Percentiles rank a stretch among this genome's conserved stretches.
phyloP scores from a whole-genome alignment of 2,888 invertebrate species.

The Aethes cnicana region DNA sequence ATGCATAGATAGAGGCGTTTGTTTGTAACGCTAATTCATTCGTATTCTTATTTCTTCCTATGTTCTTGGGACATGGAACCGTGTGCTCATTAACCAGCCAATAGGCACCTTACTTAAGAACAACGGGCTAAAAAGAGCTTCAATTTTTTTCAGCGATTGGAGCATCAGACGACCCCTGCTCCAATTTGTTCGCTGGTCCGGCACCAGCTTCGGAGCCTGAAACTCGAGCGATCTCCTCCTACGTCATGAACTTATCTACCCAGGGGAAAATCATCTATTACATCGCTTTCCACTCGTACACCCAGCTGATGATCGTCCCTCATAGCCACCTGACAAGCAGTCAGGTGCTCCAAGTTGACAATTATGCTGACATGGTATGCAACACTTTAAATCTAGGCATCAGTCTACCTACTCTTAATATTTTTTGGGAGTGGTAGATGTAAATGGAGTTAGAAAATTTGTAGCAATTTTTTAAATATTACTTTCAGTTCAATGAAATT shows the following conservation, averaged over 20 bases:
- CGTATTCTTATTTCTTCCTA: too few species aligned
- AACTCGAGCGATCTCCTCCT: slow-evolving; percentile 61
- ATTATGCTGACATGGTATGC: slow-evolving; percentile 68
- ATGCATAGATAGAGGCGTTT: too few species aligned
- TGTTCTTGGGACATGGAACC: too few species aligned
- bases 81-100: too few species aligned
- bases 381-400: too few species aligned
- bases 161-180: slow-evolving; percentile 70
- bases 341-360: slow-evolving; percentile 43
- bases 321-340: slow-evolving; percentile 63
- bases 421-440: too few species aligned
- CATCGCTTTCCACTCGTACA: slow-evolving; percentile 81
- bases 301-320: slow-evolving; percentile 78
- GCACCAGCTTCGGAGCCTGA: slow-evolving; percentile 81
- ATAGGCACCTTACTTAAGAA: too few species aligned
- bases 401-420: too few species aligned
- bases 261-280: slow-evolving; percentile 67
- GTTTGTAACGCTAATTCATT: too few species aligned
- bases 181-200: slow-evolving; percentile 77
- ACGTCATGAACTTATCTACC: slow-evolving; percentile 47
- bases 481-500: too few species aligned
- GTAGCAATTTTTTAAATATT: too few species aligned
- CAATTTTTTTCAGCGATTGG: slow-evolving; percentile 54
- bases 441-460: too few species aligned
- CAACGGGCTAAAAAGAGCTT: neutral